Base-by-base conservation (phyloP, 2,888 invertebrate genomes). In the Palloptera scutellata region DNA sequence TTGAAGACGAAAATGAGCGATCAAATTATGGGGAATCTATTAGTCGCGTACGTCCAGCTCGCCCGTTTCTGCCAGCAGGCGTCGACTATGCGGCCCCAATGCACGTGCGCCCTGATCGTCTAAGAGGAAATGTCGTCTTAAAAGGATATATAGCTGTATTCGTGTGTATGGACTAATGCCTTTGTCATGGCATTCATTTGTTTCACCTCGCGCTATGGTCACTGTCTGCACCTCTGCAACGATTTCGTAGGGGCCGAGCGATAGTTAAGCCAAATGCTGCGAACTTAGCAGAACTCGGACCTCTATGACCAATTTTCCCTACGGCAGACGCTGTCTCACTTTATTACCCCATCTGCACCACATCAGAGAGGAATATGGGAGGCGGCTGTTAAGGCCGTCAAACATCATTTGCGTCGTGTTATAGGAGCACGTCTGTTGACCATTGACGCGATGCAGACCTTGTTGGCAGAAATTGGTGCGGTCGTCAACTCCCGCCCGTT, bases 371-470 rank as follows among this genome's bases (percentile, higher is more conserved):
- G 58, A 10, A 3, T 58, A 4, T 58, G 58, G 58, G 42, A 41
- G 17, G 58, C 58, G n/a, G 42, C 58, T 1, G 58, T 41, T 1
- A 58, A 58, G 42, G 58, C 58, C 1, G 4, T 30, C 30, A 55
- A 55, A 55, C 55, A 55, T 45, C 69, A 70, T 54, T n/a, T 70
- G n/a, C 67, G 67, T 42, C 57, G 69, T 15, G 57, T 64, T 5
- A 43, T 64, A 45, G 64, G 64, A 12, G 11, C 53, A 11, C 40
- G 43, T 3, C 30, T 30, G 40, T 43, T 70, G 30, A 63, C 61
- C 12, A 61, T 64, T 41, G 75, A 79, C 66, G 75, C 79, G 61
- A 67, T 77, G 40, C 53, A 68, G 19, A 79, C 76, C 8, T 20
- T 77, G 1, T 15, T 75, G 2, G 61, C 66, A 15, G 75, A 77